These are phyloP conservation scores for Myotis vivesi DNA, from an alignment of 2,797 vertebrate species.

Conservation along the genomic window DNA sequence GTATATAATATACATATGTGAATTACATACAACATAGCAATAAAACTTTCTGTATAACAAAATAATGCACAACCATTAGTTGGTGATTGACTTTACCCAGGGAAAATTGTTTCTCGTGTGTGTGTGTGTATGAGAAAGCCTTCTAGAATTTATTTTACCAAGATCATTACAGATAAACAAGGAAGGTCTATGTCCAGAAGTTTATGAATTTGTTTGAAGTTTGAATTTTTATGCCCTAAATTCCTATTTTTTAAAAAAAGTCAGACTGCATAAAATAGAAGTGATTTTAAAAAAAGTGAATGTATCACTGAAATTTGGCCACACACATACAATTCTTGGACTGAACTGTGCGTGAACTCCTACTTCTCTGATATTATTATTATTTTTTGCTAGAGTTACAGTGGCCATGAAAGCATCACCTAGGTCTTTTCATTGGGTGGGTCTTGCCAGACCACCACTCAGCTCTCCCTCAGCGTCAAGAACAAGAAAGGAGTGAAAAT, in stretches of 20 bases:
- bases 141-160: slow-evolving; percentile 23
- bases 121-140: not conserved
- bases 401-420: not conserved
- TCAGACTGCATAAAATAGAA: not conserved
- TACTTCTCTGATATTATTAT: not conserved
- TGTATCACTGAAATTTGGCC: not conserved
- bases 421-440: not conserved
- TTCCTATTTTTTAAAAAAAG: not conserved
- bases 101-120: not conserved
- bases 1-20: not conserved
- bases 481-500: not conserved
- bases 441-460: not conserved
- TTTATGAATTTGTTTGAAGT: slow-evolving; percentile 16
- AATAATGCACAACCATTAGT: not conserved
- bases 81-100: slow-evolving; percentile 7
- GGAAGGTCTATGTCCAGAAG: not conserved
- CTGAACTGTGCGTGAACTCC: accelerated
- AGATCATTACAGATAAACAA: slow-evolving; percentile 4
- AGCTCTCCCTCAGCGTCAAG: not conserved
- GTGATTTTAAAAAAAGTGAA: not conserved
- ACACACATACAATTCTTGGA: not conserved
- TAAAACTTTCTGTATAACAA: not conserved
- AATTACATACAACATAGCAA: not conserved
- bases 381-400: not conserved
- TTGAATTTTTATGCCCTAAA: slow-evolving; percentile 3